A percentile compares a stretch with the other conserved stretches of the same genome.
Conservation (phyloP, 2,113 vertebrate genomes). For the Anguilla japonica region DNA sequence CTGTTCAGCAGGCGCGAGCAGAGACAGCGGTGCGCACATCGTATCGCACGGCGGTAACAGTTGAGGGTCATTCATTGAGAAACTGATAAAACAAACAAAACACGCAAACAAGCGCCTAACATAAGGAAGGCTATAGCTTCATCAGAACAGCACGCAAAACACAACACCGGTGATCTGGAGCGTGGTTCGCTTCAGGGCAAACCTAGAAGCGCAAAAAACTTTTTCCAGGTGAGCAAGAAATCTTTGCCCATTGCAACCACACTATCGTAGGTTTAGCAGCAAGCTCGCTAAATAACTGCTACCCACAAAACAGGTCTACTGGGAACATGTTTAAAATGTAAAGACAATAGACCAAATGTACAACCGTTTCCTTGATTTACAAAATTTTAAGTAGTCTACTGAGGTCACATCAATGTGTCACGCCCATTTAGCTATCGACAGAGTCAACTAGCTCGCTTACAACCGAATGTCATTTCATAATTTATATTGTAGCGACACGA, state of each 20-base stretch:
- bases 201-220: not conserved
- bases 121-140: not conserved
- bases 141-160: too few species aligned
- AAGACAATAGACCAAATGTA: not conserved
- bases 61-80: not conserved
- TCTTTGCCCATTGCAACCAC: not conserved
- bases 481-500: too few species aligned
- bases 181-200: not conserved
- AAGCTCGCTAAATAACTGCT: too few species aligned
- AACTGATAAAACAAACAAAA: not conserved
- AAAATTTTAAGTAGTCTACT: not conserved
- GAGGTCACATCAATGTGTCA: not conserved
- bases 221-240: not conserved
- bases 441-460: not conserved
- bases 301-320: too few species aligned
- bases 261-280: too few species aligned
- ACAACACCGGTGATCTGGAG: not conserved
- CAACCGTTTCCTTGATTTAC: not conserved
- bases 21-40: not conserved
- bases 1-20: not conserved
- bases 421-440: not conserved
- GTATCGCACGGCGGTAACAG: not conserved
- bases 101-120: not conserved
- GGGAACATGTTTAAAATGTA: too few species aligned
- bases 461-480: too few species aligned